A percentile compares a stretch with the other conserved stretches of the same genome.
These are phyloP conservation scores for Lithobates sylvaticus DNA, from an alignment of 2,797 vertebrate genomes.

Conservation along the genomic window DNA sequence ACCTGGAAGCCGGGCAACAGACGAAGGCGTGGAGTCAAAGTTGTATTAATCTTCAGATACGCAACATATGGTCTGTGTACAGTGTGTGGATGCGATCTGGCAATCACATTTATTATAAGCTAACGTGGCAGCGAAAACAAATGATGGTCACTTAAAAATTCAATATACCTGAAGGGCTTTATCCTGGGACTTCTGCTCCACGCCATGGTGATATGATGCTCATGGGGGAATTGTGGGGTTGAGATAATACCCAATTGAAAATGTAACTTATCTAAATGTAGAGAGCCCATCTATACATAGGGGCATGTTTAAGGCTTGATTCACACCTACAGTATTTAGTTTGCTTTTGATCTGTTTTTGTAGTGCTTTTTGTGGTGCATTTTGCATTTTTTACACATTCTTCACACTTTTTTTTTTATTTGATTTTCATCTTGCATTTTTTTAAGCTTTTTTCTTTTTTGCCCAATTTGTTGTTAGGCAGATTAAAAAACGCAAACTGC, in stretches of 20 bases:
- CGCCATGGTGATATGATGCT: not conserved
- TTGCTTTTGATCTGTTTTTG: too few relatives aligned
- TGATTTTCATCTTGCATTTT: too few relatives aligned
- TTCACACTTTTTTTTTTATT: too few relatives aligned
- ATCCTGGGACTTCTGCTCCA: not conserved
- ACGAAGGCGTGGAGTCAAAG: not conserved
- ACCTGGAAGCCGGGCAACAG: constrained; percentile 31
- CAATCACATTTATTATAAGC: constrained; percentile 11
- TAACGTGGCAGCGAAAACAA: constrained; percentile 26
- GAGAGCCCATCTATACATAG: too few relatives aligned
- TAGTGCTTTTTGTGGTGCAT: too few relatives aligned
- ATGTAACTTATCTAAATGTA: not conserved
- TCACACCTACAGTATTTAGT: too few relatives aligned
- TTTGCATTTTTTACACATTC: too few relatives aligned
- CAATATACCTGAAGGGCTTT: constrained; percentile 4
- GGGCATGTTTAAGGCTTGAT: too few relatives aligned
- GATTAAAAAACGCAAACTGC: too few relatives aligned
- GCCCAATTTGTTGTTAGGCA: too few relatives aligned
- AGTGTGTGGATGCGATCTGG: not conserved
- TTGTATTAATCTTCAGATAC: constrained; percentile 35
- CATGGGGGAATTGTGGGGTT: not conserved
- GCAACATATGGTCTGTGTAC: constrained; percentile 38
- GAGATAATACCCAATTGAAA: not conserved
- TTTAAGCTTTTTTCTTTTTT: too few relatives aligned
- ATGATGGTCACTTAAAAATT: not conserved